A percentile compares a stretch with the other conserved stretches of the same genome.
These are phyloP conservation scores for Crematogaster levior DNA, from an alignment of 2,888 invertebrate species.

Conservation along the genomic window DNA sequence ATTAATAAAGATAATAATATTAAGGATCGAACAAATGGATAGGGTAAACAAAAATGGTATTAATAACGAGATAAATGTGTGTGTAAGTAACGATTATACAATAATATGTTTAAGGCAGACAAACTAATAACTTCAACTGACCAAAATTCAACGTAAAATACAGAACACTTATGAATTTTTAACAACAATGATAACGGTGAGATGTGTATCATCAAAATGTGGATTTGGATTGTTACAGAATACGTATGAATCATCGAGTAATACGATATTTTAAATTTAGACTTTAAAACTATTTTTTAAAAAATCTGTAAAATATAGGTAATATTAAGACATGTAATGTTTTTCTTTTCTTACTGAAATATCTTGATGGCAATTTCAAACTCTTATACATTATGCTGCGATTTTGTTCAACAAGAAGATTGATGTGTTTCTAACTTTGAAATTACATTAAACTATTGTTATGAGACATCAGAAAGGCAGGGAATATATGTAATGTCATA, in stretches of 20 bases:
- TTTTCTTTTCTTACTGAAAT: neutral
- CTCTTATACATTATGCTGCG: neutral
- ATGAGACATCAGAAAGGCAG: neutral
- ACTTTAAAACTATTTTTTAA: neutral
- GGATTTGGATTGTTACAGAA: neutral
- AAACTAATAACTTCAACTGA: constrained; percentile 57
- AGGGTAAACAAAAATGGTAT: constrained; percentile 31
- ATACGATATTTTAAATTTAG: neutral
- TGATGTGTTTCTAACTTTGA: neutral
- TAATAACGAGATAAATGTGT: constrained; percentile 34
- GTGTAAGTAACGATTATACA: constrained; percentile 42
- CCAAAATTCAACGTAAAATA: constrained; percentile 4
- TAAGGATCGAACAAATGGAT: constrained; percentile 33
- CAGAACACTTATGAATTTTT: constrained; percentile 1
- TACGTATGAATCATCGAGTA: neutral
- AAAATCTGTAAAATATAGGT: neutral
- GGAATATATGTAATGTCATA: neutral
- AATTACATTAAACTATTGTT: neutral
- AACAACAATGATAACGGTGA: constrained; percentile 31
- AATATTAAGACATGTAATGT: neutral
- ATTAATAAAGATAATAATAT: constrained; percentile 35
- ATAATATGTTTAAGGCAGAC: constrained; percentile 30
- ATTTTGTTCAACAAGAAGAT: neutral
- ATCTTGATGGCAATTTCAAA: neutral
- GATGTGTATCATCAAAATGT: neutral